Evolutionary conservation across 64 coral and sea anemone species (phyloP), one percentile per base, ranked within the genome.

Genomic region (Porites australiensis): DNA sequence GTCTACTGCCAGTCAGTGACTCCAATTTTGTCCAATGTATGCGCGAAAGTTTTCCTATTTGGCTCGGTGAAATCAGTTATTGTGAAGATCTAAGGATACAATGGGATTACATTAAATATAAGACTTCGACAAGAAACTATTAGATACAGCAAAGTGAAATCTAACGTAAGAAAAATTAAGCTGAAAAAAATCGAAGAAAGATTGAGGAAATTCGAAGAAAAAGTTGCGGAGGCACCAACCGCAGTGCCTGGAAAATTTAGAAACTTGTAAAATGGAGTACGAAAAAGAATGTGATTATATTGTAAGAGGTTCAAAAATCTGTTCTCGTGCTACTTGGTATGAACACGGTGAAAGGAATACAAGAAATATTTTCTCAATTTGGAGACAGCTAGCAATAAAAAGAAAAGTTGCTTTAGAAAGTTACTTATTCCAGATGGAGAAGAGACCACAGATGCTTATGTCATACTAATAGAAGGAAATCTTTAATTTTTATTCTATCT

Each of bases 81-180:
- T 21, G 55, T 18, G n/a, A 43, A 15, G 90, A 84, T 74, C 15
- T 23, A 63, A 72, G 79, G 59, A 19, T 92, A 13, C 19, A 65
- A 15, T 92, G 81, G 90, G 90, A 92, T 53, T 74, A 21, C 48
- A 74, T 92, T 59, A 92, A 92, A 60, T 91, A 91, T 72, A 82
- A 82, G 49, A 91, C n/a, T 91, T 18, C 53, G 87, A 77, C 79
- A 68, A 55, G 90, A 85, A 83, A 75, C 78, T 74, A 92, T 85
- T 2, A 21, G 5, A 20, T 92, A 48, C 43, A 50, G 90, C 49
- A 92, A 86, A 92, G 8, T 72, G 2, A 92, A 92, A 79, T n/a
- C 90, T 54, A 4, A 9, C 52, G 52, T 5, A 54, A 54, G 52
- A 9, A 54, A 54, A 54, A 9, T 9, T 5, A 54, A 54, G 52